Evolutionary conservation across 2,797 vertebrate species (phyloP), one percentile per base, ranked within the genome.

Genomic region (Typhlichthys eigenmanni): DNA sequence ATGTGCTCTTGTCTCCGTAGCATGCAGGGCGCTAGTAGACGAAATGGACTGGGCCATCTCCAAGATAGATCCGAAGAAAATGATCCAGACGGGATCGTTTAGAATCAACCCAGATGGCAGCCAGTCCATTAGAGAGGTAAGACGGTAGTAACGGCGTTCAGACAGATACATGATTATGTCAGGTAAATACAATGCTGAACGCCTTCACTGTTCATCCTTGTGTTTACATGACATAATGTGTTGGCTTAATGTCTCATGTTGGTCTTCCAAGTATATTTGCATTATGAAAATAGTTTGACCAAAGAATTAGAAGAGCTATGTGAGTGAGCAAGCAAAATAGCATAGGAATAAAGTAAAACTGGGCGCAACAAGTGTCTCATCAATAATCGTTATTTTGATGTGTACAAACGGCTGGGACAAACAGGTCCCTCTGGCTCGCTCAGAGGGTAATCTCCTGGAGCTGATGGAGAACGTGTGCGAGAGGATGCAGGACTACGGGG

Each of bases 21-120:
- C 95, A 1, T 99, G 97, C 88, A 90, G 97, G 83, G 97, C 95
- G 1, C 88, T 99, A 79, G 96, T 99, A 64, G 97, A 99, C 52
- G 97, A 99, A 86, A 89, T 98, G 88, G 96, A 98, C 67, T 98
- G 95, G 96, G 94, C 95, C 72, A 95, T 98, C 19, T 88, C 94
- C 12, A 95, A 94, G 66, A 85, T 96, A 4, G 96, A 98, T 62
- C 95, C 96, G 19, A 95, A 94, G 88, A 98, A 96, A 85, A 96
- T 92, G 84, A 96, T 97, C 88, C 94, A 98, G 88, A 95, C 95
- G 1, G 97, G 96, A 66, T 98, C 97, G 0, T 99, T 96, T 81
- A 92, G 96, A 61, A 98, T 99, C 88, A 98, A 98, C 76, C 97
- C 97, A 0, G 96, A 99, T 7, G 97, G 97, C 73, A 96, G 94